These are phyloP conservation scores for Schizaphis graminum DNA, from an alignment of 2,888 invertebrate genomes.

Conservation along the genomic window DNA sequence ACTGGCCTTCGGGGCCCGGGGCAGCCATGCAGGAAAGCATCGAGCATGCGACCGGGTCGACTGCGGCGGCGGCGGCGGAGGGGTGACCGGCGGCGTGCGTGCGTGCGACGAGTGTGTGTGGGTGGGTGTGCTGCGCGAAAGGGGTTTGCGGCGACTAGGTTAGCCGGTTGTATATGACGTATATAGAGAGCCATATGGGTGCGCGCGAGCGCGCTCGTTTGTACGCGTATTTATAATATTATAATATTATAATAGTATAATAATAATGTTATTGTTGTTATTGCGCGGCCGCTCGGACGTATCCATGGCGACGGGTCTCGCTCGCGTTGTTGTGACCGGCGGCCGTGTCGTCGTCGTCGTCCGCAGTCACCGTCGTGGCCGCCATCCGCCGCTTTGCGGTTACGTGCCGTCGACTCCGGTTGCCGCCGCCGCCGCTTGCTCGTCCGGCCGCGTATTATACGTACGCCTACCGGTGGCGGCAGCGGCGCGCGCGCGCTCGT, in stretches of 20 bases:
- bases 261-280: conserved; percentile 1
- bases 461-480: neutral
- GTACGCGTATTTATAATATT: neutral
- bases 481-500: neutral
- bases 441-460: neutral
- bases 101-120: neutral
- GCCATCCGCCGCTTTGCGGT: conserved; percentile 10
- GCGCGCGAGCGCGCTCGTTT: neutral
- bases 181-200: neutral
- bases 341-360: neutral
- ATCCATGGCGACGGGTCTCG: conserved; percentile 34
- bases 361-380: neutral
- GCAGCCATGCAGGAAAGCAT: conserved; percentile 51
- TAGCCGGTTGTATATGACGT: too few relatives aligned
- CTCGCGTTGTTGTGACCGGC: conserved; percentile 24
- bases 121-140: neutral
- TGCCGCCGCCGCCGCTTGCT: neutral
- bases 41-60: conserved; percentile 7
- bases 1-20: conserved; percentile 29
- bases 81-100: neutral
- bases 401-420: neutral
- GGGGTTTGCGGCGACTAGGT: neutral
- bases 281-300: neutral
- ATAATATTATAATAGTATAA: neutral
- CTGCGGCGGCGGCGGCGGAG: neutral